These are phyloP conservation scores for Micrasema minimum DNA, from an alignment of 1,140 invertebrate genomes.

Conservation along the genomic window DNA sequence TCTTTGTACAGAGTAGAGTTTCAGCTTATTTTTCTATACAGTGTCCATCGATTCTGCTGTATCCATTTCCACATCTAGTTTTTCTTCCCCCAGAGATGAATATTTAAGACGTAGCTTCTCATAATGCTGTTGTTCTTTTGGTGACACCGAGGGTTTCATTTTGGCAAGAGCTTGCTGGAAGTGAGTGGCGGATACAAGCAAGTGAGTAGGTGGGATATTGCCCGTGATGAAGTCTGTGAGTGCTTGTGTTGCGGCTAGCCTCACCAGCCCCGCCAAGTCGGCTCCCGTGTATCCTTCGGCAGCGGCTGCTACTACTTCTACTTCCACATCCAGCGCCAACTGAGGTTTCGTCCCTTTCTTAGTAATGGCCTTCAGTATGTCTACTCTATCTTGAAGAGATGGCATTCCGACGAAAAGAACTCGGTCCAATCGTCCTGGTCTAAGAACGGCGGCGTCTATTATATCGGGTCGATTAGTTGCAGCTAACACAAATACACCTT, in stretches of 20 bases:
- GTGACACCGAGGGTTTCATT: conserved; percentile 82
- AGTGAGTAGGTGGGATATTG: conserved; percentile 52
- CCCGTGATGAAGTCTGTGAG: conserved; percentile 74
- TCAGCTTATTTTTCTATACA: conserved; percentile 48
- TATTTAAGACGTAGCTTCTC: conserved; percentile 69
- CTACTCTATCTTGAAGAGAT: conserved; percentile 78
- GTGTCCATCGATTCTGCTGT: conserved; percentile 66
- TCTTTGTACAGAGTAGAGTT: not conserved
- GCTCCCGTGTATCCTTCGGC: conserved; percentile 91
- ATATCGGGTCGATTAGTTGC: conserved; percentile 98
- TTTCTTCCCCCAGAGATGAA: conserved; percentile 62
- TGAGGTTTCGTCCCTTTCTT: conserved; percentile 86
- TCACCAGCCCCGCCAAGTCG: conserved; percentile 87
- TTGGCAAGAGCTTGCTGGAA: conserved; percentile 75
- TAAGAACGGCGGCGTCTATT: conserved; percentile 93
- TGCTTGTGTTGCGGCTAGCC: conserved; percentile 76
- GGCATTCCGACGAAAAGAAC: conserved; percentile 95
- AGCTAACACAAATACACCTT: conserved; percentile 93
- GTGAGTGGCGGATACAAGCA: conserved; percentile 65
- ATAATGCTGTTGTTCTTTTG: conserved; percentile 74
- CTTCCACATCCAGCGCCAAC: conserved; percentile 80
- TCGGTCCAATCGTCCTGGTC: conserved; percentile 95
- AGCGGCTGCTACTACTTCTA: conserved; percentile 75
- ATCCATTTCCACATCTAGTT: conserved; percentile 65
- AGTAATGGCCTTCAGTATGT: conserved; percentile 91